Conservation (phyloP, 2,113 vertebrate genomes). For the Urocynchramus pylzowi region DNA sequence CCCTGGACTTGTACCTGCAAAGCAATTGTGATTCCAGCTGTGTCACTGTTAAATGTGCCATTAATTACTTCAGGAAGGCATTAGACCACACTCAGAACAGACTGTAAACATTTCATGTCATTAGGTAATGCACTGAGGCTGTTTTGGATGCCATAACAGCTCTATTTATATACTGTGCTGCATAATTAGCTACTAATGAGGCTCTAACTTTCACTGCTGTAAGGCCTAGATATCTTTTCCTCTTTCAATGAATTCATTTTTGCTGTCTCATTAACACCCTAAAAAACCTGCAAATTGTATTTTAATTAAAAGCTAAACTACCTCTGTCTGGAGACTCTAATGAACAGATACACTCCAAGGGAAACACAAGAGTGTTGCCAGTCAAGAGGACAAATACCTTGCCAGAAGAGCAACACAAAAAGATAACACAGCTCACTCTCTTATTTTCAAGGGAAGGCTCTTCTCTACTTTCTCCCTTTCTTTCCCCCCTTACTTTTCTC, state of each 20-base stretch:
- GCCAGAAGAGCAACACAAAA: background rate
- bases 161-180: conserved; percentile 63
- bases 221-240: conserved; percentile 46
- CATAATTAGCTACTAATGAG: conserved; percentile 70
- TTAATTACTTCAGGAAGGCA: conserved; percentile 54
- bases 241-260: conserved; percentile 64
- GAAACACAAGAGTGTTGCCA: background rate
- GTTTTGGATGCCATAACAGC: conserved; percentile 49
- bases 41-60: conserved; percentile 30
- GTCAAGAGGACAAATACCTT: background rate
- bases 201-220: conserved; percentile 52
- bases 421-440: background rate
- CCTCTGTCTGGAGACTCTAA: conserved; percentile 50
- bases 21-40: conserved; percentile 7
- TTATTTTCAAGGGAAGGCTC: background rate
- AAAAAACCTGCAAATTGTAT: conserved; percentile 56
- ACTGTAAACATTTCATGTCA: conserved; percentile 54
- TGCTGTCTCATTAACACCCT: conserved; percentile 65
- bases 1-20: conserved; percentile 7
- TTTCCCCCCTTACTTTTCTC: background rate
- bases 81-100: conserved; percentile 16
- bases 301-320: conserved; percentile 70
- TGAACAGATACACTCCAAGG: conserved; percentile 30
- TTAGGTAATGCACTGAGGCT: conserved; percentile 33
- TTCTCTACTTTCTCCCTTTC: background rate